Evolutionary conservation across 2,888 invertebrate species (phyloP).

Genomic region (Acanthosepion lycidas): DNA sequence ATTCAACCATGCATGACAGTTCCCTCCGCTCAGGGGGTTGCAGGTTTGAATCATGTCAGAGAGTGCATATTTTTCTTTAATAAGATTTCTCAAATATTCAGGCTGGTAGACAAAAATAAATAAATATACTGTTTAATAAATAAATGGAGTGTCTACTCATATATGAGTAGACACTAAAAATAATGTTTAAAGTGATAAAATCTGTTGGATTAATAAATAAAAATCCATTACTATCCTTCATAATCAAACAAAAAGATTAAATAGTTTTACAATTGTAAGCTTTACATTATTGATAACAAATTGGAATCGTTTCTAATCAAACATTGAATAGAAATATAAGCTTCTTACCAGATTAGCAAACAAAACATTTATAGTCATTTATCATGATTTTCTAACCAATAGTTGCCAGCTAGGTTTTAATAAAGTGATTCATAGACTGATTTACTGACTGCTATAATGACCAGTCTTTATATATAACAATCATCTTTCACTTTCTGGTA

Average conservation of each 20-base stretch:
- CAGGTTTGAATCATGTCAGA: too few species aligned
- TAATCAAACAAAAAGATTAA: background rate
- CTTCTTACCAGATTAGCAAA: background rate
- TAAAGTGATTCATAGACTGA: background rate
- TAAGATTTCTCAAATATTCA: too few species aligned
- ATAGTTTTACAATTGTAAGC: background rate
- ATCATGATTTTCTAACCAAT: background rate
- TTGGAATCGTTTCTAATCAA: background rate
- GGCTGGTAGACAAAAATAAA: too few species aligned
- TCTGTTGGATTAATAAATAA: too few species aligned
- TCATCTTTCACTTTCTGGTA: too few species aligned
- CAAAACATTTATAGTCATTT: background rate
- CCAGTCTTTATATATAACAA: background rate
- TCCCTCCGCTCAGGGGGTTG: too few species aligned
- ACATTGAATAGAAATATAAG: background rate
- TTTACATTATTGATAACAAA: background rate
- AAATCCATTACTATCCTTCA: background rate
- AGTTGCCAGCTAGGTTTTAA: background rate
- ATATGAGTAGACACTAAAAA: too few species aligned
- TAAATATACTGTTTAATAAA: too few species aligned
- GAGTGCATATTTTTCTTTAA: too few species aligned
- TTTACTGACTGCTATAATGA: background rate
- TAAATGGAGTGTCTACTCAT: too few species aligned
- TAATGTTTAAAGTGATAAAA: too few species aligned
- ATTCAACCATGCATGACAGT: too few species aligned